Percentiles rank a stretch among this genome's conserved stretches.
Conservation (phyloP, 1,140 invertebrate genomes). For the Hestina assimilis region DNA sequence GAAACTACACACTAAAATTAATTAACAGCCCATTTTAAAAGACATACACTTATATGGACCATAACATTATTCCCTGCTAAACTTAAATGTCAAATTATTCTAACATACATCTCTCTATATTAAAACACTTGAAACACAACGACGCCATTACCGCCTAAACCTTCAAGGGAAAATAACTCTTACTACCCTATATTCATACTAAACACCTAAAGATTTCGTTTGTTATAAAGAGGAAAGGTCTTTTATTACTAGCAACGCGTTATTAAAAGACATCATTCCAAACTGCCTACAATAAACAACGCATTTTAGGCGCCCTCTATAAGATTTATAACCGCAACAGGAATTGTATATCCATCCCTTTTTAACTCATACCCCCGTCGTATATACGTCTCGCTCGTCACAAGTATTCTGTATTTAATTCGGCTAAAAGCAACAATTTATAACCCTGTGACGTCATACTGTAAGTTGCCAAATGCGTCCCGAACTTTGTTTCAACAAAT, state of each 20-base stretch:
- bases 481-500: conserved; percentile 18
- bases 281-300: conserved; percentile 56
- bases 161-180: conserved; percentile 18
- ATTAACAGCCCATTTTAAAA: too few species aligned
- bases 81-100: not conserved
- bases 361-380: conserved; percentile 3
- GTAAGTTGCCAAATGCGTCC: conserved; percentile 21
- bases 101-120: conserved; percentile 19
- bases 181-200: conserved; percentile 26
- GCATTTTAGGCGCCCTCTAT: conserved; percentile 42
- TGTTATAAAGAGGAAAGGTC: conserved; percentile 32
- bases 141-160: conserved; percentile 5
- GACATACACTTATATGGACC: too few species aligned
- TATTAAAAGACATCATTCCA: conserved; percentile 60
- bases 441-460: conserved; percentile 38
- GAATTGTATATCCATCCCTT: conserved; percentile 17
- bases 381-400: conserved; percentile 31
- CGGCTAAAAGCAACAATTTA: conserved; percentile 62
- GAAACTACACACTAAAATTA: too few species aligned
- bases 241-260: conserved; percentile 43
- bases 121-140: conserved; percentile 21
- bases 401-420: conserved; percentile 45
- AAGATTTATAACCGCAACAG: conserved; percentile 36
- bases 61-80: not conserved
- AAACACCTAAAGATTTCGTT: conserved; percentile 21